Base-by-base conservation (phyloP, 2,888 invertebrate genomes). In the Myopa testacea region DNA sequence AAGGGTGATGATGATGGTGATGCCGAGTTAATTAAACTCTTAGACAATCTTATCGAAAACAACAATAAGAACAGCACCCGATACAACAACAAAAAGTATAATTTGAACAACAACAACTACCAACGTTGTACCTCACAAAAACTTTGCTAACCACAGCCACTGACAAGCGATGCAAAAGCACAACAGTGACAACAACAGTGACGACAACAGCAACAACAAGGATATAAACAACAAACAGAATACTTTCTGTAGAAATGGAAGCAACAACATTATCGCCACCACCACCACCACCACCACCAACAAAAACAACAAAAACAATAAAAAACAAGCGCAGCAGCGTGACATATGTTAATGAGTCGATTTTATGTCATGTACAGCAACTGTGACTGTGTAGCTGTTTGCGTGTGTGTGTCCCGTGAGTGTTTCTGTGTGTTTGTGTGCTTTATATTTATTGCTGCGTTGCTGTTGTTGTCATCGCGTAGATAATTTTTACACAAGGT, bases 331-430 rank as follows among this genome's bases (percentile, higher is more conserved):
- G 26, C 34, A n/a, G 14, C 16, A 45, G 62, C 62, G 62, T 73
- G 73, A 63, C 73, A 63, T n/a, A n/a, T 45, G 40, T 26, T 73
- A 73, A 73, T 62, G 50, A 63, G 73, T 7, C 40, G 26, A 62
- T 73, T 73, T 63, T 63, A 37, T 62, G 45, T 62, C 73, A 73
- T 45, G 16, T 63, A 50, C 45, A 26, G 16, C 45, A 45, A 45
- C 10, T 45, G 45, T 45, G 45, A 45, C 7, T 70, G 34, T 55
- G 16, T n/a, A n/a, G 4, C 4, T 3, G 1, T 58, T 16, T 58
- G 58, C 4, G 58, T 6, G 14, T n/a, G 14, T n/a, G 58, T n/a
- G 5, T 16, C 16, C 4, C 8, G 12, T 14, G 58, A 58, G 16
- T n/a, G 3, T 3, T 58, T 58, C 16, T 58, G 14, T 58, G 58